Evolutionary conservation across 2,113 vertebrate species (phyloP).

Genomic region (Sitta europaea): DNA sequence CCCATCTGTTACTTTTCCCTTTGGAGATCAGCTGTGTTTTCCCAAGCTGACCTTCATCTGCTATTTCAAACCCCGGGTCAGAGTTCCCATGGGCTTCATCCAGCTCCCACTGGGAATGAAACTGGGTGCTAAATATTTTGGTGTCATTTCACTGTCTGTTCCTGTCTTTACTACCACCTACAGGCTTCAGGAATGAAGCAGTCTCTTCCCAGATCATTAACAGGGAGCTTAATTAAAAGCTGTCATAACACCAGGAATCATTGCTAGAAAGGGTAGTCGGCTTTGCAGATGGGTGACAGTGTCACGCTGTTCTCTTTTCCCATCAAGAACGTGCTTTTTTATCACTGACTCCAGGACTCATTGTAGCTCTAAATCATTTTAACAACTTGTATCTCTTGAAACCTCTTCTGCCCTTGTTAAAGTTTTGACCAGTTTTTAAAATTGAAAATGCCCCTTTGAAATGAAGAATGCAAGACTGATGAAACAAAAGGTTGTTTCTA

Average conservation of each 20-base stretch:
- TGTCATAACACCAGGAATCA: conserved; percentile 27
- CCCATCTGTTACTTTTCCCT: conserved; percentile 36
- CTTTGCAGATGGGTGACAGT: background rate
- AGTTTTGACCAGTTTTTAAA: background rate
- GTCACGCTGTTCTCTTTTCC: background rate
- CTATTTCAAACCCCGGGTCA: conserved; percentile 48
- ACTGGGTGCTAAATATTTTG: conserved; percentile 32
- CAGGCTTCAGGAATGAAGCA: conserved; percentile 45
- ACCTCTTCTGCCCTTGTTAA: background rate
- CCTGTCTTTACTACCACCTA: conserved; percentile 43
- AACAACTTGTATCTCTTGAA: background rate
- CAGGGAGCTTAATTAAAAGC: conserved; percentile 55
- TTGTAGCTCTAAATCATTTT: background rate
- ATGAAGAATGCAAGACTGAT: background rate
- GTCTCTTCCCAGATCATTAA: conserved; percentile 45
- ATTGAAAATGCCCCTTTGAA: background rate
- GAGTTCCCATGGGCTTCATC: background rate
- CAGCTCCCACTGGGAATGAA: background rate
- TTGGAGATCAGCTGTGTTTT: conserved; percentile 49
- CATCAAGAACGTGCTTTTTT: background rate
- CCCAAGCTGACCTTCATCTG: conserved; percentile 39
- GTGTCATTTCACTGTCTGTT: conserved; percentile 30
- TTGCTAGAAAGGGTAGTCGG: background rate
- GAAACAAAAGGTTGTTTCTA: background rate
- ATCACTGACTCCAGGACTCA: background rate